Base-by-base conservation (phyloP, 2,113 vertebrate genomes). In the Hirundichthys speculiger region DNA sequence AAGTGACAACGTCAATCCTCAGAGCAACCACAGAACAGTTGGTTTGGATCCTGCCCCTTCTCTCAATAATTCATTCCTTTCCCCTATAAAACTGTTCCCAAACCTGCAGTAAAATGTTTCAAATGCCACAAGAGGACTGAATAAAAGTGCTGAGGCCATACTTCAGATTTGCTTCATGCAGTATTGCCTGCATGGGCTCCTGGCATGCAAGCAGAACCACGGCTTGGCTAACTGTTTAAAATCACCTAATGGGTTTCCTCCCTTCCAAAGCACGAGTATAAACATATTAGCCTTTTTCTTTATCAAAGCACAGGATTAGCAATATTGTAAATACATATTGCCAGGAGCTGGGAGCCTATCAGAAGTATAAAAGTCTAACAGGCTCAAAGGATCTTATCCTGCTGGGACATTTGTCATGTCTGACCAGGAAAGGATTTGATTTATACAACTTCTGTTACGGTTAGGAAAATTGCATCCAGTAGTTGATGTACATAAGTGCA, bases 221-320 rank as follows among this genome's bases (percentile, higher is more conserved):
- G 19, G 68, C 75, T 40, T 69, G 86, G 72, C n/a, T 87, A 75
- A 90, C 82, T 90, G 90, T 90, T 88, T 86, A 83, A 66, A 63
- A 63, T 39, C 68, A 79, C 41, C 65, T 83, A 85, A 86, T 53
- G 49, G 76, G 83, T 83, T 85, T 72, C 73, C 85, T 86, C 83
- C 83, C 69, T 79, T 80, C 59, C 57, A 5, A 85, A 85, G 77
- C 57, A 79, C 40, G 73, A 58, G 79, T 67, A 67, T 75, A 67
- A 57, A 77, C 82, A 77, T 79, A 42, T 54, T 59, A 47, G 13
- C 47, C 70, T 79, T 80, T 85, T 68, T 88, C 60, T 81, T 47
- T 75, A 88, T 89, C 80, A 90, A 81, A 84, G 72, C 56, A 79
- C 75, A 87, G 73, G 78, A 88, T 75, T 75, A 75, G 68, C 12